Evolutionary conservation across 2,888 invertebrate species (phyloP), one percentile per base, ranked within the genome.

Genomic region (Drosophila sordidula): DNA sequence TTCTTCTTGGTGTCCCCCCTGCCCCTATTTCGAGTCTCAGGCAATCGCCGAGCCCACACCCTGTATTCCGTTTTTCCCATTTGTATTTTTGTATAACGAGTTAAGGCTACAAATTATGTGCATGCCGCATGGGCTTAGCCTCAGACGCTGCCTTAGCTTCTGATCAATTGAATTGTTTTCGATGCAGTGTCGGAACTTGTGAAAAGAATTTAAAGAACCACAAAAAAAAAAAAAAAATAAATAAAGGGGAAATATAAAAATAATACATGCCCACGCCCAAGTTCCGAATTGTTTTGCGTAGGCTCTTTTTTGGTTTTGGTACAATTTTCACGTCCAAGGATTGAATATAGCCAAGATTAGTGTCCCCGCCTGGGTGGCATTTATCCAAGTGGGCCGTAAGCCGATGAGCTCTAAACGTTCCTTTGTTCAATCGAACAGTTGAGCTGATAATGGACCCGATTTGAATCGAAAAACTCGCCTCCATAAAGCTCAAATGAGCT

Each of bases 21-120:
- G 14, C 18, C 41, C 45, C 34, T 26, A 22, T 32, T 6, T 41
- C 9, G 6, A n/a, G 18, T n/a, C 44, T n/a, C 66, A 4, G 12
- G 34, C 29, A 29, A 9, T 29, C 38, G 45, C 12, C 6, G 32
- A 42, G 41, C 50, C 47, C 42, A 44, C 44, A 46, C 34, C 39
- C 22, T 12, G n/a, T 55, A 16, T 54, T 26, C 36, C 38, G 36
- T 54, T 68, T 58, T 29, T 42, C 4, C 12, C 12, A 11, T 34
- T 34, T 34, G 11, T 32, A 11, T 32, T 11, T 29, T 9, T 29
- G 29, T 29, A 41, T 50, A 51, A 58, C 50, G 44, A 51, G 63
- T 59, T 65, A 70, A 87, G 54, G 38, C 87, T 56, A 72, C 71
- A 88, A 88, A 72, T 83, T 88, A 83, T 83, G 83, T 71, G 88